Conservation (phyloP, 2,797 vertebrate genomes). For the Sarcoramphus papa region DNA sequence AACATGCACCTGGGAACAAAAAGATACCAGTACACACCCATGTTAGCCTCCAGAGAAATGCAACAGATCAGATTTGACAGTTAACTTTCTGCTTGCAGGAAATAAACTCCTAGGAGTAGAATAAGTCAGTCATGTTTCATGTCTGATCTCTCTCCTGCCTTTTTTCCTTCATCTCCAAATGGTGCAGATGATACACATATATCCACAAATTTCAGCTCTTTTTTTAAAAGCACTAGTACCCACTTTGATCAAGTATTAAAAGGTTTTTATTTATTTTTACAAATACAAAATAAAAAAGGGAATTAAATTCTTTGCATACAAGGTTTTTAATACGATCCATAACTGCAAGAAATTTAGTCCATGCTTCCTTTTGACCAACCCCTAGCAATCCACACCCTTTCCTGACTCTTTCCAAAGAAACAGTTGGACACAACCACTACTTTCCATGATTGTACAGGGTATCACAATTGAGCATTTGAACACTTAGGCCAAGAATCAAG, state of each 20-base stretch:
- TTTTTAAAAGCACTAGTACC: not conserved
- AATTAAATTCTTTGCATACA: not conserved
- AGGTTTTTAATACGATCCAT: not conserved
- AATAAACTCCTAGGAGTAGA: not conserved
- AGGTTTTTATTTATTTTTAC: not conserved
- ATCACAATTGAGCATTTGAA: not conserved
- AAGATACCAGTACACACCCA: not conserved
- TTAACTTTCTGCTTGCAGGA: not conserved
- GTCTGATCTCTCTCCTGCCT: not conserved
- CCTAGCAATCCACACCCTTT: not conserved
- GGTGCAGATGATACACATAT: not conserved
- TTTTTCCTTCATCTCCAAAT: not conserved
- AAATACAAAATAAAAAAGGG: not conserved
- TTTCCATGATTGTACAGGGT: not conserved
- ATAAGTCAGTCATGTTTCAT: not conserved
- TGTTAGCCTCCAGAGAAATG: not conserved
- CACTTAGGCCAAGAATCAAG: not conserved
- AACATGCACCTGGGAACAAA: not conserved
- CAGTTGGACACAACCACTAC: not conserved
- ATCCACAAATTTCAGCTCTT: not conserved
- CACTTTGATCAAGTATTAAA: not conserved
- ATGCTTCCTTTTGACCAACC: not conserved
- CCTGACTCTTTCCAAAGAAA: not conserved
- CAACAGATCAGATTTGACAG: not conserved
- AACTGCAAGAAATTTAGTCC: not conserved